Evolutionary conservation across 2,888 invertebrate species (phyloP).

Genomic region (Linnaemya vulpina): DNA sequence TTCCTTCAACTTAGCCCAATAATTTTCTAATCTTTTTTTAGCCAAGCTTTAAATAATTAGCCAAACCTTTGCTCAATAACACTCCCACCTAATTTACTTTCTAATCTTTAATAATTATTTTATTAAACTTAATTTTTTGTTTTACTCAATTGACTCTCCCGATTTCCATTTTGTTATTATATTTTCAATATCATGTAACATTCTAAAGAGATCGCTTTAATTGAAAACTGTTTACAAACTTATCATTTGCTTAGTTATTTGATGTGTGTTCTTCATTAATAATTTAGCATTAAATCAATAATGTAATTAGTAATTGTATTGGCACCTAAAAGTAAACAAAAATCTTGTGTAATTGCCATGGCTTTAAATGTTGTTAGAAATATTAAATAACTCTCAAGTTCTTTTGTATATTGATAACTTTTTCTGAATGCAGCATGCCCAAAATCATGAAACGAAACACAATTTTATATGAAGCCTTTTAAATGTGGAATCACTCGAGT

Average conservation of each 20-base stretch:
- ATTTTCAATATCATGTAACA: neutral
- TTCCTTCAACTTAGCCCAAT: constrained; percentile 38
- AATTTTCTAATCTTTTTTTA: constrained; percentile 47
- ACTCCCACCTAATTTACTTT: constrained; percentile 22
- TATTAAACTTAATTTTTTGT: neutral
- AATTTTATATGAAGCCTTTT: constrained; percentile 34
- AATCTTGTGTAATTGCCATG: constrained; percentile 67
- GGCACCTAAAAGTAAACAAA: constrained; percentile 64
- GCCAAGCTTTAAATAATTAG: constrained; percentile 66
- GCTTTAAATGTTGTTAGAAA: constrained; percentile 71
- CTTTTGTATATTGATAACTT: neutral
- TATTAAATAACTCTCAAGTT: constrained; percentile 20
- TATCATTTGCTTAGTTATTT: constrained; percentile 21
- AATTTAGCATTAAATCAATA: constrained; percentile 65
- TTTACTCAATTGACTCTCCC: neutral
- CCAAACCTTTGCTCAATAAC: constrained; percentile 22
- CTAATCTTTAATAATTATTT: constrained; percentile 5
- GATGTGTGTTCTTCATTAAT: constrained; percentile 58
- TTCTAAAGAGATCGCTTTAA: neutral
- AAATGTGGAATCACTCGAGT: neutral
- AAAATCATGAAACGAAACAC: constrained; percentile 33
- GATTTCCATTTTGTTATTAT: neutral
- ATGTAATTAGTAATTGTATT: constrained; percentile 68
- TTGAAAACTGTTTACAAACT: neutral
- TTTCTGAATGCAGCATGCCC: constrained; percentile 44